Conservation (phyloP, 2,888 invertebrate genomes). For the Agriotes lineatus region DNA sequence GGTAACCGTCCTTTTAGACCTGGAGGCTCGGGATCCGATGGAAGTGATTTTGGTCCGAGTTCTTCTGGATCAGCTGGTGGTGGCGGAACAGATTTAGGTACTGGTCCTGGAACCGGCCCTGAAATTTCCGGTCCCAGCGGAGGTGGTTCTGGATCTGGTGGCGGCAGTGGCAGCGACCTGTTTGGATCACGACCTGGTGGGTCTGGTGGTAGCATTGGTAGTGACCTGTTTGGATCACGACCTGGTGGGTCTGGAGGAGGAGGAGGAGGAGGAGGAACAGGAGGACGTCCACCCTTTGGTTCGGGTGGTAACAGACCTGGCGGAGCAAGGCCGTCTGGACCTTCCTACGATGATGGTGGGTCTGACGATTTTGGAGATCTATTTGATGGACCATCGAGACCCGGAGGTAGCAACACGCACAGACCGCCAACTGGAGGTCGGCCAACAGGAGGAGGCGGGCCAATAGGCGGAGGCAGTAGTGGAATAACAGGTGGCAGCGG, state of each 20-base stretch:
- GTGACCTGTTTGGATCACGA: slow-evolving; percentile 24
- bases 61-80: not conserved
- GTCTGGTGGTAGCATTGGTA: slow-evolving; percentile 30
- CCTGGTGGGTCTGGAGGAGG: slow-evolving; percentile 3
- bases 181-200: slow-evolving; percentile 13
- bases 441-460: not conserved
- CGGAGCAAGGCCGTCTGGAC: slow-evolving; percentile 23
- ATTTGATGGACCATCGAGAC: slow-evolving; percentile 41
- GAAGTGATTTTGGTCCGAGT: slow-evolving; percentile 21
- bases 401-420: slow-evolving; percentile 6
- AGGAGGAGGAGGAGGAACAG: not conserved
- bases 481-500: too few species aligned
- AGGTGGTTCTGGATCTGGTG: not conserved
- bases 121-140: not conserved
- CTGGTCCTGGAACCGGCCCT: slow-evolving; percentile 34
- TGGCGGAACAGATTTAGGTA: not conserved
- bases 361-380: slow-evolving; percentile 46
- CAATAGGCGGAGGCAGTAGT: too few species aligned
- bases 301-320: slow-evolving; percentile 63
- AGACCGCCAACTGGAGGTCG: not conserved
- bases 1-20: slow-evolving; percentile 29
- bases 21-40: slow-evolving; percentile 14
- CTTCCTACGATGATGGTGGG: slow-evolving; percentile 39
- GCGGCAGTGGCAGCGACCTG: slow-evolving; percentile 13
- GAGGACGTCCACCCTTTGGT: slow-evolving; percentile 47